Base-by-base conservation (phyloP, 2,888 invertebrate species). In the Exocentrus adspersus region DNA sequence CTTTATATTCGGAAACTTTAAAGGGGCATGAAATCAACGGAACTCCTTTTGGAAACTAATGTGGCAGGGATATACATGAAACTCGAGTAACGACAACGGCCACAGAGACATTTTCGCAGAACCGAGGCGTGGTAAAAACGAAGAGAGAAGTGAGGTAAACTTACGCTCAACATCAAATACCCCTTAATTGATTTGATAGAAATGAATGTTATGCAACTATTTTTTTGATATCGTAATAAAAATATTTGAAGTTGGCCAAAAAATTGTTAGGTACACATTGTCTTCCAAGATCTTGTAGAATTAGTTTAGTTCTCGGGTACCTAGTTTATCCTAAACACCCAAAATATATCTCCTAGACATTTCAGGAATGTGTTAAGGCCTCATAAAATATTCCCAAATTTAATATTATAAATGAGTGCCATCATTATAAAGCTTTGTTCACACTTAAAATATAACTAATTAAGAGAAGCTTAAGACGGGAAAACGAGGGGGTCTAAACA, bases 21-120 rank as follows among this genome's bases (percentile, higher is more conserved):
- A 43, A 57, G 59, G 57, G 46, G 58, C 41, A 46, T 28, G 62
- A 62, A 67, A 70, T 68, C 68, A 65, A 70, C 67, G 62, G 64
- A 46, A 52, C 32, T 60, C 41, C 63, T 60, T 60, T 45, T n/a
- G 6, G 50, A 58, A 62, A 70, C 67, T 69, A 70, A 68, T 70
- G 67, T 60, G 70, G 63, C 70, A 70, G 60, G 66, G 62, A 70
- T 68, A 67, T 62, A 68, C 68, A 57, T n/a, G 42, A 30, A 28
- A 41, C 32, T 43, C 14, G 19, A 62, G 61, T 59, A 65, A 65
- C 59, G 50, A 54, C 48, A 54, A 58, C 58, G 53, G 60, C 54
- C 43, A 41, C 43, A 59, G 57, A 65, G 43, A 54, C 54, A 65
- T 65, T 65, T 61, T 41, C 42, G 46, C 58, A 48, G 54, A 58